Conservation (phyloP, 1,140 invertebrate genomes). For the Maconellicoccus hirsutus region DNA sequence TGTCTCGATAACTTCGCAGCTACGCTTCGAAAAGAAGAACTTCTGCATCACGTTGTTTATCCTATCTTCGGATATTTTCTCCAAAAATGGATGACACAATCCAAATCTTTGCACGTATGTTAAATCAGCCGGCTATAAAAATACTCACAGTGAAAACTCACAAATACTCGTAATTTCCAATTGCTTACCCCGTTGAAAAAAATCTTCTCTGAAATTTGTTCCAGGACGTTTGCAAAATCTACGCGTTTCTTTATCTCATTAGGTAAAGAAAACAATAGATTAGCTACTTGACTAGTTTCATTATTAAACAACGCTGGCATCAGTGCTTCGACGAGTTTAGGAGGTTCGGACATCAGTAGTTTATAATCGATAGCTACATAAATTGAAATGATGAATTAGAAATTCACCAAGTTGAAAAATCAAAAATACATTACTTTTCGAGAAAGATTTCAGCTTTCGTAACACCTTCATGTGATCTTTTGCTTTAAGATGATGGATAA, state of each 20-base stretch:
- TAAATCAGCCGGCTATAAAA: neutral
- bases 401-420: no score
- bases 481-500: slow-evolving; percentile 25
- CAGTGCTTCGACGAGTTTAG: neutral
- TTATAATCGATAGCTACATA: slow-evolving; percentile 10
- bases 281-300: neutral
- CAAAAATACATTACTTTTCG: slow-evolving; percentile 19
- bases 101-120: neutral
- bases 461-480: slow-evolving; percentile 31
- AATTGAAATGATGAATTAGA: neutral
- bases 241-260: neutral
- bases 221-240: neutral
- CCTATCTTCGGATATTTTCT: neutral
- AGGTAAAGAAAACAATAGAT: neutral
- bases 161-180: neutral
- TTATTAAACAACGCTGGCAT: neutral
- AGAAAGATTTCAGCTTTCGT: slow-evolving; percentile 30
- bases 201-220: neutral
- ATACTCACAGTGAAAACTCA: neutral
- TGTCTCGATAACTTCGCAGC: neutral
- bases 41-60: neutral
- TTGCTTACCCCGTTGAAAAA: neutral
- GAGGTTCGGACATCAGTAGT: neutral
- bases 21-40: neutral
- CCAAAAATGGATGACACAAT: neutral